These are phyloP conservation scores for Aphodius granarius DNA, from an alignment of 2,888 invertebrate species.

Conservation along the genomic window DNA sequence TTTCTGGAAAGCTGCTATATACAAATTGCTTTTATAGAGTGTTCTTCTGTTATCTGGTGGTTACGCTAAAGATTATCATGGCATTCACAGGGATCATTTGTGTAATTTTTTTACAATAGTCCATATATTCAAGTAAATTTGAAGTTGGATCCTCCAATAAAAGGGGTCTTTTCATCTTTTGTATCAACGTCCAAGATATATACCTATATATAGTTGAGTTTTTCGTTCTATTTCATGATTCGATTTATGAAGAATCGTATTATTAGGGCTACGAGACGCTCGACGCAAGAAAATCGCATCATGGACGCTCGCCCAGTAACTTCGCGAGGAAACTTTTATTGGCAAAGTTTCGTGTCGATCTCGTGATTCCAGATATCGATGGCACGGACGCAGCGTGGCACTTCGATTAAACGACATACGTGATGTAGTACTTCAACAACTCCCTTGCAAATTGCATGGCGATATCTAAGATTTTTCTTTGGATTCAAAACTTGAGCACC, in stretches of 20 bases:
- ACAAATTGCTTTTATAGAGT: not conserved
- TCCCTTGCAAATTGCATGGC: not conserved
- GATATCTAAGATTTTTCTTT: not conserved
- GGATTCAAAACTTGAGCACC: not conserved
- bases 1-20: not conserved
- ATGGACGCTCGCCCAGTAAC: not conserved
- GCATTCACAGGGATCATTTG: no score
- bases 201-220: not conserved
- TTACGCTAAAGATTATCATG: no score
- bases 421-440: not conserved
- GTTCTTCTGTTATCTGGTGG: not conserved
- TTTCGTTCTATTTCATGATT: not conserved
- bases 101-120: no score
- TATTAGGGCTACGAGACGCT: not conserved
- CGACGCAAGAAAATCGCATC: not conserved
- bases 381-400: not conserved
- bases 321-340: not conserved
- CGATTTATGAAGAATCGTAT: not conserved
- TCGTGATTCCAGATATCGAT: not conserved
- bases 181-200: no score
- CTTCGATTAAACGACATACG: not conserved
- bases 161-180: no score
- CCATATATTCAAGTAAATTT: no score
- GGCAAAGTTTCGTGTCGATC: not conserved
- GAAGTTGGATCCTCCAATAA: no score